Base-by-base conservation (phyloP, 2,113 vertebrate genomes). In the Ellobius talpinus region DNA sequence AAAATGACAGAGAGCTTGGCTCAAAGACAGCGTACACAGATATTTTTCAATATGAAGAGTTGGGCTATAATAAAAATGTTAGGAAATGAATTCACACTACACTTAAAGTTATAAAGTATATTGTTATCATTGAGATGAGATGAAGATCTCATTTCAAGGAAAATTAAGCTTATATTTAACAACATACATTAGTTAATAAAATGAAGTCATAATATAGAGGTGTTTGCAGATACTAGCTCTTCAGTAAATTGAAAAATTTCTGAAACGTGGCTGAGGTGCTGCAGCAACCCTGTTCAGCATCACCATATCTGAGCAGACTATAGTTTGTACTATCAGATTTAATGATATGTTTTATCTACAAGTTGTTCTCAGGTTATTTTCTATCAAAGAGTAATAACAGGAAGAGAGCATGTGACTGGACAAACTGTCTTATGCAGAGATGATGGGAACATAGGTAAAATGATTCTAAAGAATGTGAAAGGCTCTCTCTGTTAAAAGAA, bases 101-200 rank as follows among this genome's bases (percentile, higher is more conserved):
- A 66, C 87, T 85, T 92, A 58, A 91, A 89, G 31, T 84, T n/a
- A 61, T 84, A 90, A 88, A 78, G 70, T 23, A 92, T 52, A 84
- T 2, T 90, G 42, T 7, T 58, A 36, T 82, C n/a, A 87, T 90
- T 92, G 87, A 85, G 50, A 1, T 92, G 42, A 82, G 14, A 93
- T 77, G 36, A 36, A 95, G 73, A 91, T 3, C 5, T 91, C 39
- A 91, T 65, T 86, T 95, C 47, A 90, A 88, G 70, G 70, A 93
- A 96, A 96, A 87, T 87, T 89, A 94, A 95, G 78, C 26, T 81
- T 74, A 58, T 39, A 96, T 31, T 68, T 95, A 73, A 78, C 68
- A 95, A 47, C 31, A 90, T 19, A 72, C n/a, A 87, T 68, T 29
- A 76, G 11, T 66, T 88, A 78, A 90, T 42, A 87, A 26, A 93